A percentile compares a stretch with the other conserved stretches of the same genome.
Evolutionary conservation across 2,797 vertebrate genomes (phyloP).

Genomic region (Notolepis coatsorum): DNA sequence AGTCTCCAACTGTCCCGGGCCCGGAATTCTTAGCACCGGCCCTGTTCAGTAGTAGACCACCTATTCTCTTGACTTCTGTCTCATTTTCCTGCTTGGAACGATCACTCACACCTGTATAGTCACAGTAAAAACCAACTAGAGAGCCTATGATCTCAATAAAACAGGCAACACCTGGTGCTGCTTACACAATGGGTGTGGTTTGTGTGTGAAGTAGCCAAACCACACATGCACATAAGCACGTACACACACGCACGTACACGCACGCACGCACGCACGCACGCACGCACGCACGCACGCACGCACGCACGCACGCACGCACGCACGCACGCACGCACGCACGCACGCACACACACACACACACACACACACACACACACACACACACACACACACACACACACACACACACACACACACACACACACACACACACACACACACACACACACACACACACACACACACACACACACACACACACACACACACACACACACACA

Average conservation of each 20-base stretch:
- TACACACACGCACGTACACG: conserved; percentile 11
- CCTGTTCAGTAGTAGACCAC: no score
- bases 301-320: no score
- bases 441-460: not conserved
- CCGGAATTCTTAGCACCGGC: no score
- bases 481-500: no score
- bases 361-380: conserved; percentile 10
- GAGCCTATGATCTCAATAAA: conserved; percentile 57
- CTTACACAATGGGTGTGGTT: conserved; percentile 51
- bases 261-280: not conserved
- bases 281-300: not conserved
- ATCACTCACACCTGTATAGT: conserved; percentile 62
- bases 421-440: not conserved
- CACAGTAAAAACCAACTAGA: conserved; percentile 58
- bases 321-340: no score
- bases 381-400: conserved; percentile 10
- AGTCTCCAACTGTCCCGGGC: no score
- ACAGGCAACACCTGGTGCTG: conserved; percentile 66
- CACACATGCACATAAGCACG: conserved; percentile 20
- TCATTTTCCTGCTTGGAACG: conserved; percentile 47
- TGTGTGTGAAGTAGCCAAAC: no score
- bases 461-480: no score
- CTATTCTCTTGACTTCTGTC: conserved; percentile 38
- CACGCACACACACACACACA: conserved; percentile 12
- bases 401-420: conserved; percentile 15